Percentiles rank a stretch among this genome's conserved stretches.
These are phyloP conservation scores for Papilio demoleus DNA, from an alignment of 2,888 invertebrate genomes.

Conservation along the genomic window DNA sequence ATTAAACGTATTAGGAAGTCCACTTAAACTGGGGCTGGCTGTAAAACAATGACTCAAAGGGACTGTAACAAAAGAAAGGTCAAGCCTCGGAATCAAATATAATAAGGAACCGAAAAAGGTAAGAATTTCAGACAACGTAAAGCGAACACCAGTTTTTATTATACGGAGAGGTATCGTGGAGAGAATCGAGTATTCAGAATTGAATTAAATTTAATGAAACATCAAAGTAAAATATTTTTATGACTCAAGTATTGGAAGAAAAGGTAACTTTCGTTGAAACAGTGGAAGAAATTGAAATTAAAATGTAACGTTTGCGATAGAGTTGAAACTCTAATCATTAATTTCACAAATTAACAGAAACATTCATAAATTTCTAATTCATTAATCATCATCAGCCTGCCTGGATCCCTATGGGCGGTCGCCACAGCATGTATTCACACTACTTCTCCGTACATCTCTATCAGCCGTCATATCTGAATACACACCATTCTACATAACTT, in stretches of 20 bases:
- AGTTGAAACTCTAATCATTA: no score
- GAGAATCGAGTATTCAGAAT: constrained; percentile 40
- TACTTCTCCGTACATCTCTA: no score
- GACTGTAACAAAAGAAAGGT: constrained; percentile 40
- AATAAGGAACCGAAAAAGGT: constrained; percentile 38
- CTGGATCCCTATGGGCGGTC: no score
- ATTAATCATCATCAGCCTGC: no score
- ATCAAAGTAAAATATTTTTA: constrained; percentile 38
- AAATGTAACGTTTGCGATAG: no score
- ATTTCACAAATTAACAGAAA: no score
- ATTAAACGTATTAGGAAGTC: constrained; percentile 24
- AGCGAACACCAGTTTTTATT: constrained; percentile 26
- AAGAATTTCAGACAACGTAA: constrained; percentile 35
- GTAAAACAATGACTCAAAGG: constrained; percentile 38
- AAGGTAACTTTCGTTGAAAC: background rate
- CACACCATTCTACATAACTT: no score
- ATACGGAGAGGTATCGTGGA: constrained; percentile 6
- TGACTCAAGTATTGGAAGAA: constrained; percentile 22
- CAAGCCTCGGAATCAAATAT: constrained; percentile 42
- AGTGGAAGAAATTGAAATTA: background rate
- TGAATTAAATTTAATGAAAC: constrained; percentile 41
- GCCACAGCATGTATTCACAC: no score
- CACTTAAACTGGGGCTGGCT: constrained; percentile 25
- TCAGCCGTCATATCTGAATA: no score
- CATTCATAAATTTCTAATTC: no score